Evolutionary conservation across 2,797 vertebrate species (phyloP).

Genomic region (Pseudochromis fuscus): DNA sequence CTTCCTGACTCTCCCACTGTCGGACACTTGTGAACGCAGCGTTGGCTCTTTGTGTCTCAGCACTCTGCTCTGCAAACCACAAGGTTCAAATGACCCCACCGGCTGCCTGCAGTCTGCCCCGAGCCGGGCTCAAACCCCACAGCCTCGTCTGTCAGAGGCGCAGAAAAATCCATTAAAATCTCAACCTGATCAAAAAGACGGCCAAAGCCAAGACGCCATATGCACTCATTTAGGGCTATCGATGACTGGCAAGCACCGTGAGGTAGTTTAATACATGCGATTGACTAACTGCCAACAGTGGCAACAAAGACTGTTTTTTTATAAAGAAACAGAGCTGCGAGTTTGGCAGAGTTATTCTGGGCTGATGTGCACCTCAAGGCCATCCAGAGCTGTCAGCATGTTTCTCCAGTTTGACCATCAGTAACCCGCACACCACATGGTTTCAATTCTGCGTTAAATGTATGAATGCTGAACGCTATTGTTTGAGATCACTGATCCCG

Average conservation of each 20-base stretch:
- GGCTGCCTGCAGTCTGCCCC: constrained; percentile 75
- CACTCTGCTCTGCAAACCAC: constrained; percentile 89
- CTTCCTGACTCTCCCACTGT: constrained; percentile 90
- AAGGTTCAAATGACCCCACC: constrained; percentile 90
- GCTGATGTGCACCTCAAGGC: constrained; percentile 70
- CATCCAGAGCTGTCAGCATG: constrained; percentile 72
- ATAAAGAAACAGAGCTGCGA: constrained; percentile 62
- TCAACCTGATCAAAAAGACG: constrained; percentile 85
- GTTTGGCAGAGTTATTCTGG: constrained; percentile 72
- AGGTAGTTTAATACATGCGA: constrained; percentile 81
- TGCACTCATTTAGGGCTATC: constrained; percentile 86
- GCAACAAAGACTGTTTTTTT: constrained; percentile 81
- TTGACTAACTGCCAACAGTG: constrained; percentile 88
- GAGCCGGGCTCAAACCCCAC: constrained; percentile 65
- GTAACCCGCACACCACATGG: constrained; percentile 68
- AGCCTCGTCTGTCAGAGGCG: constrained; percentile 77
- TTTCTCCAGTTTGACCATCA: constrained; percentile 62
- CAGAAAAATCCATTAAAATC: constrained; percentile 86
- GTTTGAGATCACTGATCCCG: constrained; percentile 71
- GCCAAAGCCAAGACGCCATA: constrained; percentile 78
- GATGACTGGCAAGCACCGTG: constrained; percentile 81
- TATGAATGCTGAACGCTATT: constrained; percentile 53
- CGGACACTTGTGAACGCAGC: constrained; percentile 86
- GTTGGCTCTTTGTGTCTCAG: constrained; percentile 82
- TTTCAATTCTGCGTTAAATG: constrained; percentile 73